Percentiles rank a stretch among this genome's conserved stretches.
Evolutionary conservation across 2,113 vertebrate genomes (phyloP).

Genomic region (Protobothrops flavoviridis): DNA sequence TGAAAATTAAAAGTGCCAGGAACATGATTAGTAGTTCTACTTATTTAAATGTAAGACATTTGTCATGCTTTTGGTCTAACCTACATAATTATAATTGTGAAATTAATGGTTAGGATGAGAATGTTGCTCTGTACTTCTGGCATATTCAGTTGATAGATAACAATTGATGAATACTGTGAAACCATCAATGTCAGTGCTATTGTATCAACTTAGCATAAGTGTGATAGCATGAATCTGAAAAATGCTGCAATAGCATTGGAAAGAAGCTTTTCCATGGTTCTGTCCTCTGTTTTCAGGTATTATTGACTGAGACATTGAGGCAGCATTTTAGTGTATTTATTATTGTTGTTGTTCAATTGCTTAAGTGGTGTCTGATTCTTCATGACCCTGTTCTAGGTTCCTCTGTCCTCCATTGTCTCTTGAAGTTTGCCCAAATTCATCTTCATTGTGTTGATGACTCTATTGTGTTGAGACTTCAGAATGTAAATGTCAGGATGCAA

Average conservation of each 20-base stretch:
- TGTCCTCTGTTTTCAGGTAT: constrained; percentile 6
- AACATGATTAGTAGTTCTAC: background rate
- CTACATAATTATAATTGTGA: background rate
- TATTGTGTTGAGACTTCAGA: background rate
- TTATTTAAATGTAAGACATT: background rate
- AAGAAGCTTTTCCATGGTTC: background rate
- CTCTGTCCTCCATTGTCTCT: too few species aligned
- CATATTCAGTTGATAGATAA: constrained; percentile 11
- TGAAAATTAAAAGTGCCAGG: background rate
- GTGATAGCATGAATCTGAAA: constrained; percentile 11
- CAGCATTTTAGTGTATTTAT: background rate
- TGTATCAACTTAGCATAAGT: background rate
- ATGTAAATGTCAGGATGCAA: background rate
- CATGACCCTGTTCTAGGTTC: too few species aligned
- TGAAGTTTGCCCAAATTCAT: too few species aligned
- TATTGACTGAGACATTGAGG: background rate
- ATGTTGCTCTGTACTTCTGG: background rate
- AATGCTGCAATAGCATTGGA: background rate
- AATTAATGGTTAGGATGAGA: background rate
- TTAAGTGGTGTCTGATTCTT: too few species aligned
- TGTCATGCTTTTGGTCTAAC: background rate
- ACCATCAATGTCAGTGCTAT: constrained; percentile 11
- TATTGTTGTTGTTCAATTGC: background rate
- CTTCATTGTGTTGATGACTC: too few species aligned
- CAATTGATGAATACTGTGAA: background rate